Evolutionary conservation across 2,113 vertebrate genomes (phyloP).

Genomic region (Setophaga petechia): DNA sequence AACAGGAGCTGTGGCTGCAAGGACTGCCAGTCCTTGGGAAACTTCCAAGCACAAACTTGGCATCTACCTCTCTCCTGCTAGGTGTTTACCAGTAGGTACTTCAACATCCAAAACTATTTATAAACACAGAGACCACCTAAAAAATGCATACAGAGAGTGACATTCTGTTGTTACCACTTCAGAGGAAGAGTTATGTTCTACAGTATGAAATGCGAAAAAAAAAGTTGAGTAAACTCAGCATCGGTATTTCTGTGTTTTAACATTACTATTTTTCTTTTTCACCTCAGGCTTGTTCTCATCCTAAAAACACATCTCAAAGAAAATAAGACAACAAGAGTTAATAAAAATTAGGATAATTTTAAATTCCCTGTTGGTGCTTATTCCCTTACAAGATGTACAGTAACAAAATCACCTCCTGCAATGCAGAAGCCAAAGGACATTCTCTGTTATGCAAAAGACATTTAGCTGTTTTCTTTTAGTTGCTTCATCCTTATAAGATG

Average conservation of each 20-base stretch:
- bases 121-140: neutral
- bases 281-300: neutral
- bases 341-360: neutral
- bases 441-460: neutral
- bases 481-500: neutral
- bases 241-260: neutral
- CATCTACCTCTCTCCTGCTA: neutral
- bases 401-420: neutral
- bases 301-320: neutral
- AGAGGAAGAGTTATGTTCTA: neutral
- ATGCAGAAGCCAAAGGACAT: neutral
- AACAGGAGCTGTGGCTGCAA: rapidly evolving
- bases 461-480: neutral
- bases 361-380: neutral
- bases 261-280: neutral
- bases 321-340: neutral
- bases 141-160: neutral
- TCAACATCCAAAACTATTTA: neutral
- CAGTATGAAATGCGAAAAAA: neutral
- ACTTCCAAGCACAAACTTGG: neutral
- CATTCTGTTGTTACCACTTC: neutral
- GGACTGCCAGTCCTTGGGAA: neutral
- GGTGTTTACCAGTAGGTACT: neutral
- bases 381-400: neutral
- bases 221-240: neutral